Evolutionary conservation across 1,140 invertebrate genomes (phyloP), one percentile per base, ranked within the genome.

Genomic region (Pteromalus puparum): DNA sequence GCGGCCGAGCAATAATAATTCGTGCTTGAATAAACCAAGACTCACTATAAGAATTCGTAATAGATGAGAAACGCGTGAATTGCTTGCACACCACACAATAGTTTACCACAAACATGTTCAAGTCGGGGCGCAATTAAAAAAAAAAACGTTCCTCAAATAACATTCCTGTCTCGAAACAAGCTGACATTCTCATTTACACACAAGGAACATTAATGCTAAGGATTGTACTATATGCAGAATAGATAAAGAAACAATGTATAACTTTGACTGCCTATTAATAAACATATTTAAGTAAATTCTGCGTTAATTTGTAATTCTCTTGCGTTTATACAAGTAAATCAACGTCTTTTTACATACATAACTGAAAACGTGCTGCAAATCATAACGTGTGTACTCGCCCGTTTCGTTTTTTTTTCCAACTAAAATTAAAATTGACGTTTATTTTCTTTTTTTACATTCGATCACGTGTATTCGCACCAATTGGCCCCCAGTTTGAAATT

Each of bases 261-360:
- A 83, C 74, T 82, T 75, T 83, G 65, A 48, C 74, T 61, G 80
- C 65, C 70, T 68, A 83, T 84, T 84, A 84, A 84, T 84, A 84
- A 83, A 79, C 68, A 13, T 79, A 84, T 84, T 84, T 79, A 79
- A 84, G 65, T 75, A 81, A 72, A 72, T 34, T 13, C 12, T 42
- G 1, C 21, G 53, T 53, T 5, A 18, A 53, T 53, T 53, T 53
- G 12, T 53, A 53, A 42, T 42, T 9, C 38, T 42, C 38, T 9
- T 42, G 38, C 38, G 38, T 42, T 34, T 34, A 7, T 10, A 42
- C 10, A 42, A 42, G 38, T 42, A 42, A 42, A 42, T 7, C 38
- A 42, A 7, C 9, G 10, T 42, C 6, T 38, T 38, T 38, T 38
- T 38, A 7, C 6, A 2, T 38, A 38, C 38, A 38, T 38, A 38